phyloP scores from a whole-genome alignment of 2,888 invertebrate genomes.

The Chrysolina haemoptera region DNA sequence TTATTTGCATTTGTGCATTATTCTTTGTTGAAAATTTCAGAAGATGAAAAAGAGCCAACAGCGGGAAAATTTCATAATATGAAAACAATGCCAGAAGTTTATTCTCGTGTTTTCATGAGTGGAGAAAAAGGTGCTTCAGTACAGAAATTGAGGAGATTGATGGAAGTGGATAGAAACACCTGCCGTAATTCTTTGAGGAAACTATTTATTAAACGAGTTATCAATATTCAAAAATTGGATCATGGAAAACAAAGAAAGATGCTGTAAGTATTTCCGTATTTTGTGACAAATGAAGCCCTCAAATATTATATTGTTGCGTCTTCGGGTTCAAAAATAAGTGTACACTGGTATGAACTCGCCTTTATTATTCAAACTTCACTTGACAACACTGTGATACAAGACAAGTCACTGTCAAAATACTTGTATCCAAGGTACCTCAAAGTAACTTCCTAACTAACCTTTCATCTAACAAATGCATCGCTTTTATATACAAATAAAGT shows the following conservation, averaged over 20 bases:
- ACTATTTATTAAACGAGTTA: conserved; percentile 53
- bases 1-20: neutral
- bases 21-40: conserved; percentile 38
- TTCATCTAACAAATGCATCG: too few relatives aligned
- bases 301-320: too few relatives aligned
- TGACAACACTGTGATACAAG: too few relatives aligned
- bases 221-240: conserved; percentile 57
- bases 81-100: conserved; percentile 57
- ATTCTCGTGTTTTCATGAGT: conserved; percentile 55
- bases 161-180: conserved; percentile 58
- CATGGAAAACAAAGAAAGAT: conserved; percentile 58
- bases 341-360: too few relatives aligned
- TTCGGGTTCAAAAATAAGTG: too few relatives aligned
- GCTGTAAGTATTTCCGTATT: conserved; percentile 55
- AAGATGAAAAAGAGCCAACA: conserved; percentile 30
- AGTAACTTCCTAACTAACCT: too few relatives aligned
- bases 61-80: conserved; percentile 50
- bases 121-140: conserved; percentile 57
- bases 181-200: conserved; percentile 56
- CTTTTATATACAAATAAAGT: too few relatives aligned
- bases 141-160: conserved; percentile 54
- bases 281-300: neutral
- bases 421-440: too few relatives aligned
- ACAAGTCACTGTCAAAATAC: too few relatives aligned
- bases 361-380: too few relatives aligned